Evolutionary conservation across 2,797 vertebrate genomes (phyloP).

Genomic region (Geotrypetes seraphini): DNA sequence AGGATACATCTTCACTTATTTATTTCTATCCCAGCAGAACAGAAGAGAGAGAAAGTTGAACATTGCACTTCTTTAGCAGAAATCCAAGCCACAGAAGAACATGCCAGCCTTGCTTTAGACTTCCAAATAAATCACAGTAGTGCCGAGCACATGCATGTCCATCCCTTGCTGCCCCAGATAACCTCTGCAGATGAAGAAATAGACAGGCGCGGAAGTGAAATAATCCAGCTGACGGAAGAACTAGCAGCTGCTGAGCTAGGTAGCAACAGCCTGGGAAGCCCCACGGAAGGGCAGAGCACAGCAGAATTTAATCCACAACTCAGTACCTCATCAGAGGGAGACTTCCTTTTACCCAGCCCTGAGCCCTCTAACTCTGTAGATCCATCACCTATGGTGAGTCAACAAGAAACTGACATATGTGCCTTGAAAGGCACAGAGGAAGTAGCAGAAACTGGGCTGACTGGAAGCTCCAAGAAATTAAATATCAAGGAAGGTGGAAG

Average conservation of each 20-base stretch:
- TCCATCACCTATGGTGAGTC: conserved; percentile 10
- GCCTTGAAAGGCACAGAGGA: not conserved
- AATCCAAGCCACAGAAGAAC: conserved; percentile 24
- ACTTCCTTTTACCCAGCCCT: conserved; percentile 8
- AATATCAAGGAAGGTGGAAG: not conserved
- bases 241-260: conserved; percentile 36
- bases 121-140: too few relatives aligned
- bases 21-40: conserved; percentile 36
- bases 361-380: conserved; percentile 13
- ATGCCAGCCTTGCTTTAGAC: not conserved
- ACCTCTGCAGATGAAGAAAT: conserved; percentile 45
- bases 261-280: conserved; percentile 4
- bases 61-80: conserved; percentile 4
- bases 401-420: not conserved
- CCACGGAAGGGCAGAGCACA: not conserved
- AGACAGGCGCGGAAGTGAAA: conserved; percentile 44
- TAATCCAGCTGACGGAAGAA: conserved; percentile 43
- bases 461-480: accelerated
- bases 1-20: too few relatives aligned
- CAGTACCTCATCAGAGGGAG: conserved; percentile 11
- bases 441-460: conserved; percentile 2
- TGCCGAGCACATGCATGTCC: conserved; percentile 33
- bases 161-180: conserved; percentile 35
- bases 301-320: not conserved
- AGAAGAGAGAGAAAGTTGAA: conserved; percentile 24